Base-by-base conservation (phyloP, 2,113 vertebrate genomes). In the Chunga burmeisteri region DNA sequence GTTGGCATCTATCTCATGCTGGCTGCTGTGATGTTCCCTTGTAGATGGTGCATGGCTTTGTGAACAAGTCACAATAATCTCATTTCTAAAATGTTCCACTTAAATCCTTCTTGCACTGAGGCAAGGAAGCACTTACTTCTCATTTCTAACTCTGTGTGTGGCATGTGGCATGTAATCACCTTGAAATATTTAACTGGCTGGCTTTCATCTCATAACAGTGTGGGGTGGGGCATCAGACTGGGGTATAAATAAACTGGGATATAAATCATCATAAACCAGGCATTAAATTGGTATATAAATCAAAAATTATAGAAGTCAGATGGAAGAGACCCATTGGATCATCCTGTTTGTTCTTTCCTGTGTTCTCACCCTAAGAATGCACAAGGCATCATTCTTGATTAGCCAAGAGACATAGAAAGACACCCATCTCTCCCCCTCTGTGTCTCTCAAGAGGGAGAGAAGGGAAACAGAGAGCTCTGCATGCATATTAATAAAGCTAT, bases 401-500 rank as follows among this genome's bases (percentile, higher is more conserved):
- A 96, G 90, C 88, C 89, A 93, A 95, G 91, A 96, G 74, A 92
- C 71, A 75, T 14, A 32, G 78, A 95, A 94, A 36, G 92, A 89
- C 52, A 0, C 87, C 82, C 61, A 74, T 89, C 65, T 94, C 93
- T 94, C 95, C 75, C 79, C 53, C 81, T 83, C 77, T 32, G 16
- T 68, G 19, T 95, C 71, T 96, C 85, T 96, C 96, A 86, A 93
- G 80, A 95, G 59, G 82, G 49, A 86, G 42, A 66, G n/a, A 88
- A 86, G 49, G 82, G 56, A 97, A 93, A 94, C 55, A 58, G 81
- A 88, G 38, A 46, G 40, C 63, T 75, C 91, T 63, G 42, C 56
- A 91, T 89, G 91, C 94, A 96, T 96, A 96, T 96, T 97, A 97
- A 98, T 97, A 95, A 93, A 97, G 83, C 74, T 94, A 38, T 96